These are phyloP conservation scores for Bombyx mandarina DNA, from an alignment of 1,140 invertebrate species.

Conservation along the genomic window DNA sequence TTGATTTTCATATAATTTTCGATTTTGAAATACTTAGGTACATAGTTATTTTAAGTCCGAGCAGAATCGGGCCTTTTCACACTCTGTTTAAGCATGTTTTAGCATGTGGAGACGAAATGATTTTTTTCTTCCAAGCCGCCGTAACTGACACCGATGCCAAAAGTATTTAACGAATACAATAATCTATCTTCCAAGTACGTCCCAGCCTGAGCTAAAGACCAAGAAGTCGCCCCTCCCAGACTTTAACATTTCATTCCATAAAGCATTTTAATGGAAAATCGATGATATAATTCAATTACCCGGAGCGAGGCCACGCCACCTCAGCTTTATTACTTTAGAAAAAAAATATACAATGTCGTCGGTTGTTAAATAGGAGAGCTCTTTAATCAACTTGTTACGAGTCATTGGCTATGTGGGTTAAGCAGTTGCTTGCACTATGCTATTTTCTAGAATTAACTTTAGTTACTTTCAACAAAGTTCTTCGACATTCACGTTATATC, in stretches of 20 bases:
- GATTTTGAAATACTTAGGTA: too few relatives aligned
- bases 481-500: background rate
- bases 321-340: slow-evolving; percentile 38
- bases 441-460: background rate
- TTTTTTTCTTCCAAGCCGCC: too few relatives aligned
- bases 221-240: slow-evolving; percentile 41
- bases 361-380: slow-evolving; percentile 7
- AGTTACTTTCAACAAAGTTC: background rate
- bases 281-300: slow-evolving; percentile 68
- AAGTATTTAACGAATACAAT: too few relatives aligned
- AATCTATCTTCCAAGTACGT: too few relatives aligned
- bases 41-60: too few relatives aligned
- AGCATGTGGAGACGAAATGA: too few relatives aligned
- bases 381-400: slow-evolving; percentile 31
- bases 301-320: slow-evolving; percentile 40
- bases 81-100: too few relatives aligned
- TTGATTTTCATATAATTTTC: too few relatives aligned
- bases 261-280: slow-evolving; percentile 70
- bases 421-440: slow-evolving; percentile 11
- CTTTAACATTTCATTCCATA: slow-evolving; percentile 65
- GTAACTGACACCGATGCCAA: too few relatives aligned
- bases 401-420: slow-evolving; percentile 56
- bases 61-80: too few relatives aligned
- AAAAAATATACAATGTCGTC: slow-evolving; percentile 38
- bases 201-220: too few relatives aligned